Percentiles rank a stretch among this genome's conserved stretches.
Conservation (phyloP, 2,113 vertebrate genomes). For the Myiopsitta monachus region DNA sequence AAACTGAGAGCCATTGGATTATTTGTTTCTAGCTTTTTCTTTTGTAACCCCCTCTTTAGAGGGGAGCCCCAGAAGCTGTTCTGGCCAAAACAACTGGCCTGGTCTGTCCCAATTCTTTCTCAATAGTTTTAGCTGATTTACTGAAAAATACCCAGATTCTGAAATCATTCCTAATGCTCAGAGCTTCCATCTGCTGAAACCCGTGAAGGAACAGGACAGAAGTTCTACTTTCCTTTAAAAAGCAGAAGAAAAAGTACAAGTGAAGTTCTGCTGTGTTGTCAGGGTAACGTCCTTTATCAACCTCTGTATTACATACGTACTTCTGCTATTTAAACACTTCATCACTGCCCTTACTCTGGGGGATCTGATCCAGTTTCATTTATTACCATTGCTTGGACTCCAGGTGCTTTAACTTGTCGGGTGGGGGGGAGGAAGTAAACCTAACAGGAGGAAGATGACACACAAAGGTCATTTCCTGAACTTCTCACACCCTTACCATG, state of each 20-base stretch:
- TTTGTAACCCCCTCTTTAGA: neutral
- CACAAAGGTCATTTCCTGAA: neutral
- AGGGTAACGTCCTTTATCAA: neutral
- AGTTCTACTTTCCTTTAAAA: neutral
- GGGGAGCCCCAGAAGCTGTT: neutral
- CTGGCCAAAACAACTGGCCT: neutral
- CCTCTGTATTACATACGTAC: neutral
- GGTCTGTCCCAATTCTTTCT: neutral
- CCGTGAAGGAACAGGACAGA: neutral
- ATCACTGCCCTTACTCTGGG: neutral
- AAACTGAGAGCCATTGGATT: constrained; percentile 18
- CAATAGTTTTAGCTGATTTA: neutral
- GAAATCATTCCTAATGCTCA: neutral
- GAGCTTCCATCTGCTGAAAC: neutral
- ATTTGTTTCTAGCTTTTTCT: constrained; percentile 28
- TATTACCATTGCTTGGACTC: neutral
- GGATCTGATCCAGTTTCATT: neutral
- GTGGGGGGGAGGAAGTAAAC: neutral
- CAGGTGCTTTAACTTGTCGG: neutral
- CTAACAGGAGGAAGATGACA: neutral
- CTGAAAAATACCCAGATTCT: neutral
- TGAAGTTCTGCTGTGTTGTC: neutral
- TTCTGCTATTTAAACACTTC: neutral
- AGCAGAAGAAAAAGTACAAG: neutral
- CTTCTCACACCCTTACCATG: neutral